phyloP scores from a whole-genome alignment of 2,797 vertebrate genomes.

The Cossypha heuglini region DNA sequence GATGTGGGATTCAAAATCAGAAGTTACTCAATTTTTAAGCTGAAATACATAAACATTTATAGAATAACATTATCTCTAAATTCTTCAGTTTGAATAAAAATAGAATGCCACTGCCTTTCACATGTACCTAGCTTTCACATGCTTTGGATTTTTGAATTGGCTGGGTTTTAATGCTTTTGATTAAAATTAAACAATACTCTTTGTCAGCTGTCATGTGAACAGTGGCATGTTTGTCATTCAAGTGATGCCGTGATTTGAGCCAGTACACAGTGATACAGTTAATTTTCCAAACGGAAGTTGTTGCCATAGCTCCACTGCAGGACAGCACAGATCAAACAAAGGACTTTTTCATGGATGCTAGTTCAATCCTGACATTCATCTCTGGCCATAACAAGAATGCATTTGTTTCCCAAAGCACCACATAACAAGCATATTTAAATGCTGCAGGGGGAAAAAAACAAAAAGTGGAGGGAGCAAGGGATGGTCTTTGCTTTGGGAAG shows the following conservation, averaged over 20 bases:
- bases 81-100: background rate
- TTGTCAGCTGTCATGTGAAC: conserved; percentile 9
- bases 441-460: background rate
- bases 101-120: background rate
- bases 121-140: background rate
- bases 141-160: background rate
- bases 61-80: background rate
- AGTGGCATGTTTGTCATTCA: conserved; percentile 62
- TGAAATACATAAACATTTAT: background rate
- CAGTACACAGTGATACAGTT: conserved; percentile 63
- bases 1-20: background rate
- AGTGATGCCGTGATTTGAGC: conserved; percentile 54
- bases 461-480: background rate
- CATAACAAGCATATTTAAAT: conserved; percentile 17
- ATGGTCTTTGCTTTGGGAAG: background rate
- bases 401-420: conserved; percentile 33
- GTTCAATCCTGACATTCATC: conserved; percentile 57
- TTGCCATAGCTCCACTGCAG: conserved; percentile 74
- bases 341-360: conserved; percentile 62
- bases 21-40: background rate
- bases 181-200: background rate
- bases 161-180: background rate
- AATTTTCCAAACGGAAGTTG: conserved; percentile 64
- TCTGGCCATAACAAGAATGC: conserved; percentile 4
- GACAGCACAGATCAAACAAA: conserved; percentile 75